Conservation (phyloP, 2,797 vertebrate species). For the Euphonia xanthogaster region DNA sequence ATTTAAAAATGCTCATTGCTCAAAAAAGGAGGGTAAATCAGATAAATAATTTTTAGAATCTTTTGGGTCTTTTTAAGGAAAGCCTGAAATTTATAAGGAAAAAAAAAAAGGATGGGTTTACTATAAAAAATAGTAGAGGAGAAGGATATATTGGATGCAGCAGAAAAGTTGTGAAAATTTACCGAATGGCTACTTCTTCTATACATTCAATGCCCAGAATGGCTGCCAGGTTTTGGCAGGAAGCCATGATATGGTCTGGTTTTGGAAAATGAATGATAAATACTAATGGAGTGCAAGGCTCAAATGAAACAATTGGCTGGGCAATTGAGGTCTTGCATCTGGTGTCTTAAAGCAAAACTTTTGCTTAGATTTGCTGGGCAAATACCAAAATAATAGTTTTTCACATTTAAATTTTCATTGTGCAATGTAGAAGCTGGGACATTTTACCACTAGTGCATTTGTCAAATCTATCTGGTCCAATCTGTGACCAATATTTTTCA, state of each 20-base stretch:
- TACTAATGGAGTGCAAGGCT: not conserved
- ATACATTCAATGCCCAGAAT: rapidly evolving
- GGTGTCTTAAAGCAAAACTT: not conserved
- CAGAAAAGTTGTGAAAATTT: not conserved
- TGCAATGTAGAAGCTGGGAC: not conserved
- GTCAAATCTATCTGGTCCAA: not conserved
- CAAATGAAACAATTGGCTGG: not conserved
- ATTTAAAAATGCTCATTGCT: not conserved
- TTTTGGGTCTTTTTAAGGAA: not conserved
- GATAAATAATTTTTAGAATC: not conserved
- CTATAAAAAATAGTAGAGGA: not conserved
- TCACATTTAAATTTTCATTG: not conserved
- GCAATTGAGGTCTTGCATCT: not conserved
- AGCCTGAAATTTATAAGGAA: not conserved
- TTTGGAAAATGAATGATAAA: not conserved
- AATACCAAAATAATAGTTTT: not conserved
- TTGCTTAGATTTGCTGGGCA: not conserved
- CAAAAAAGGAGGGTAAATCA: not conserved
- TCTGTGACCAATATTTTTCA: not conserved
- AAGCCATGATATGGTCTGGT: not conserved
- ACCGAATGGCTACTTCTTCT: not conserved
- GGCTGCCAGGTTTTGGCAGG: not conserved
- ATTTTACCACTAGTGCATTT: not conserved
- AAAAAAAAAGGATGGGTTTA: not conserved
- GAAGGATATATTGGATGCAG: not conserved